Base-by-base conservation (phyloP, 1,140 invertebrate genomes). In the Melitaea cinxia region DNA sequence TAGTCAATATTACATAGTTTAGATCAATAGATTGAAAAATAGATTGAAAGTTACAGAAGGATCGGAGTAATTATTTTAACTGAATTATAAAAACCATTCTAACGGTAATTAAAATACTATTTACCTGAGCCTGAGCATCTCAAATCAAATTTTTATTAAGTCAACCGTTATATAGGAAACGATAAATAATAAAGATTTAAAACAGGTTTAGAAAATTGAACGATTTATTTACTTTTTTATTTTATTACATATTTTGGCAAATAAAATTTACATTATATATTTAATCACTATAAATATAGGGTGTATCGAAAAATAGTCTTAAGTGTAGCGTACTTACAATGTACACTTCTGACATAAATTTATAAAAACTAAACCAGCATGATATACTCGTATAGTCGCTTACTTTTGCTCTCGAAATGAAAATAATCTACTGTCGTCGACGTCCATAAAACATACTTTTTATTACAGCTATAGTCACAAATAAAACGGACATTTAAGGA, bases 101-200 rank as follows among this genome's bases (percentile, higher is more conserved):
- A 15, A 42, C 17, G 14, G 6, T 39, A 4, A 17, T 42, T 42
- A 42, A 42, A 21, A 47, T 23, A 12, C 21, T 12, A 47, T 47
- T 47, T 10, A 23, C 23, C 42, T 47, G 9, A 47, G 21, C 42
- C 15, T 42, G 37, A 15, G 37, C 15, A 42, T 15, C 2, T 21
- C 10, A 47, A 14, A n/a, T n/a, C 4, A 10, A 19, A 21, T 10
- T 0, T 47, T 12, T 47, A n/a, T 47, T 21, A 23, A 19, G 21
- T 23, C 0, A 24, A 21, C 42, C 42, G 42, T 47, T 47, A 47
- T n/a, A 39, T n/a, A 47, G 42, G 42, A 47, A 47, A 47, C 19
- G 10, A 23, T 47, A 47, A 47, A 47, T 47, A n/a, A n/a, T n/a
- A n/a, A n/a, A n/a, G n/a, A n/a, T n/a, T 47, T 12, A 21, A 23